Evolutionary conservation across 2,888 invertebrate genomes (phyloP), one percentile per base, ranked within the genome.

Genomic region (Apodemia duryi): DNA sequence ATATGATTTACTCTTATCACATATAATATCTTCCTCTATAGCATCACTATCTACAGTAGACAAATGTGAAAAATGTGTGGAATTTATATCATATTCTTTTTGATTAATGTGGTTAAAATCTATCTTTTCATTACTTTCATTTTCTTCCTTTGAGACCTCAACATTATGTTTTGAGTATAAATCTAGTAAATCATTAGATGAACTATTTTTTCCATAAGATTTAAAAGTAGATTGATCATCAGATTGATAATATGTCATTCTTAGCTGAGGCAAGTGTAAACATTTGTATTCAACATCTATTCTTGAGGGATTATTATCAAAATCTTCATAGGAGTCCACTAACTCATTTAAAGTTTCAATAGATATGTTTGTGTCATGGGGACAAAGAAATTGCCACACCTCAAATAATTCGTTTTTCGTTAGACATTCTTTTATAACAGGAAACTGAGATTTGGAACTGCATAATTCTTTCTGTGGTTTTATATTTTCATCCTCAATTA

Each of bases 351-450:
- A 57, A 32, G 57, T 6, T 57, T 57, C 29, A 13, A 32, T 5
- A 11, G 57, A 4, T 13, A 32, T 1, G 32, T 57, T 32, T 11
- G 13, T 11, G 3, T 67, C 41, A 32, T 74, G 69, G 65, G 65
- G 35, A 68, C 70, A 73, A 51, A 82, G 71, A 60, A 71, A 68
- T 65, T 79, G 68, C 84, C 82, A 84, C 51, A 85, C 61, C 54
- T 76, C 67, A 66, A 74, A 61, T 64, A 32, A 71, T 63, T 67
- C 65, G 11, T 67, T 66, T 66, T 71, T 68, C 35, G 10, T 54
- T 21, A 54, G 9, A 54, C 10, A 54, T 28, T 54, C 28, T 29
- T 54, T 54, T 28, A 54, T 3, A 4, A 2, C 29, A 2, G 10
- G 54, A 28, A 38, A 11, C 0, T 29, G 29, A 11, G 43, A 43